Base-by-base conservation (phyloP, 1,140 invertebrate species). In the Leptinotarsa defecta region DNA sequence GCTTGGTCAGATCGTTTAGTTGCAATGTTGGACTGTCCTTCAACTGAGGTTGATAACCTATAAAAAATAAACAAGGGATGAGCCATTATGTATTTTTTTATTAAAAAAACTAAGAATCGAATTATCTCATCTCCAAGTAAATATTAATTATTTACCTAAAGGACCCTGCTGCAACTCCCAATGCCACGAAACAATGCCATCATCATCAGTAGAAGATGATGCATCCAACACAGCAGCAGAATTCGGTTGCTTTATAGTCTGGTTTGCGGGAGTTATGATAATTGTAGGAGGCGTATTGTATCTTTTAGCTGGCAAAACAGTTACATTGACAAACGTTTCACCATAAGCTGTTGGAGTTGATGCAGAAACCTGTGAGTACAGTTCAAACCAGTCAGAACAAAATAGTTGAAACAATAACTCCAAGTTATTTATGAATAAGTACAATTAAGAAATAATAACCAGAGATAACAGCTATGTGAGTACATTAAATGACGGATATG, bases 91-190 rank as follows among this genome's bases (percentile, higher is more conserved):
- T 34, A 24, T 69, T 34, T 15, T 15, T 34, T n/a, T 34, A 34
- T 19, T 5, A 15, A 70, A 13, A 70, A 70, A 17, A 13, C 3
- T 49, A 34, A 43, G 4, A 24, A 15, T 11, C 0, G 68, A n/a
- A 65, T n/a, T 65, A 15, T 52, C 67, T 57, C 15, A 17, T 57
- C 52, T 57, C 17, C 0, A 15, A 57, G 17, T 6, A 57, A 57
- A 57, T n/a, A 17, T 43, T 0, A 11, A 43, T 43, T 43, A 8
- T 20, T 73, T 77, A 84, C 83, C 83, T 65, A 85, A 77, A 48
- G 84, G 94, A 4, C 94, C 95, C 75, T 93, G 92, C 22, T 95
- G 92, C 17, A 96, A 87, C 85, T 98, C 95, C 97, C 97, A 98
- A 81, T 95, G 93, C 89, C 95, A 97, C 11, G 90, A 91, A 78